Evolutionary conservation across 2,797 vertebrate genomes (phyloP).

Genomic region (Petrocephalus schoutedeni): DNA sequence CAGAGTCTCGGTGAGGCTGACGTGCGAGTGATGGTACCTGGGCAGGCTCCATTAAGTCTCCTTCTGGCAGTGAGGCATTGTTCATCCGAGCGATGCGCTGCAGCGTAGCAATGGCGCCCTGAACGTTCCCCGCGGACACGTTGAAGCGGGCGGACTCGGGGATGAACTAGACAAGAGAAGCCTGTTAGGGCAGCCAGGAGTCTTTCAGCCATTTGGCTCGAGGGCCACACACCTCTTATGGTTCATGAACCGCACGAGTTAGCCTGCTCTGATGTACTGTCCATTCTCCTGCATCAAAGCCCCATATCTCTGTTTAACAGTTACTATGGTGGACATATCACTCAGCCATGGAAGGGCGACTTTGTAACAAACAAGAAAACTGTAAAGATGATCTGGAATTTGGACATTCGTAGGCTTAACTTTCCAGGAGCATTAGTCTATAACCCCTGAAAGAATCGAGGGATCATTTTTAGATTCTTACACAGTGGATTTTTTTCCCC

Average conservation of each 20-base stretch:
- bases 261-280: neutral
- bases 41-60: constrained; percentile 62
- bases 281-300: neutral
- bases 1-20: neutral
- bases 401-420: neutral
- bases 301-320: neutral
- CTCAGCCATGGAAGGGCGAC: neutral
- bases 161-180: constrained; percentile 69
- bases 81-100: constrained; percentile 75
- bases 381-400: neutral
- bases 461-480: neutral
- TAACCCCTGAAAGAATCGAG: neutral
- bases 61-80: constrained; percentile 61
- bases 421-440: neutral
- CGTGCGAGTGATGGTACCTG: constrained; percentile 53
- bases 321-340: neutral
- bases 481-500: neutral
- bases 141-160: constrained; percentile 86
- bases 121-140: constrained; percentile 70
- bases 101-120: constrained; percentile 68
- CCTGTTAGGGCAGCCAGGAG: neutral
- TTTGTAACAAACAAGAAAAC: neutral
- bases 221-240: neutral
- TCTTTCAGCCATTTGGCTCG: neutral
- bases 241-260: neutral